Base-by-base conservation (phyloP, 2,797 vertebrate genomes). In the Dendrocincla fuliginosa region DNA sequence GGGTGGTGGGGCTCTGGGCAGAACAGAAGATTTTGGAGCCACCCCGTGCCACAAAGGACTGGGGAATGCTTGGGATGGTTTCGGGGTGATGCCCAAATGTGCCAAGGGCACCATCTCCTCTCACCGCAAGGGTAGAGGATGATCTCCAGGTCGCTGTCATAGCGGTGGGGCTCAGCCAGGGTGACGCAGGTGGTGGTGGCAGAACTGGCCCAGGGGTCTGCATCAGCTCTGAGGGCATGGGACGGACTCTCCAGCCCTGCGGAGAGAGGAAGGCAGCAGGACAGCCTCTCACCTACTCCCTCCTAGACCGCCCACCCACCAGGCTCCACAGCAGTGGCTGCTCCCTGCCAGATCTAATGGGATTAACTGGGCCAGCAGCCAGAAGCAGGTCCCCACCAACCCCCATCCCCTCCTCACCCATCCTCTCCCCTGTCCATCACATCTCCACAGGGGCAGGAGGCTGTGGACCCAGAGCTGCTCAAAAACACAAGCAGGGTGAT, bases 161-260 rank as follows among this genome's bases (percentile, higher is more conserved):
- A 99, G 3, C 69, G 93, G 97, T 99, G 99, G 84, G 98, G 98
- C 97, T 99, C 99, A 0, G 99, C 99, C 96, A 99, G 96, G 4
- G 99, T 99, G 97, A 99, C 99, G 69, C 99, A 99, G 55, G 99
- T 98, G 42, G 98, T 98, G 60, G 98, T 98, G 47, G 99, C 99
- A 83, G 99, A 99, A 93, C 98, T 98, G 93, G 99, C 99, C 52
- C 98, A 98, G 30, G 99, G 99, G 71, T 99, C 99, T 0, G 99
- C 99, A 0, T 99, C 99, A 0, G 99, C 99, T 88, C 99, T 98
- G 86, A 99, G 97, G 28, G 98, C 98, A 1, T 99, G 99, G 35
- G 99, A 99, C 2, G 99, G 99, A 89, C 99, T 99, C 96, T 99
- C 99, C 96, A 99, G 97, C 80, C 99, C 99, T 99, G 89, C 16